Evolutionary conservation across 2,888 invertebrate genomes (phyloP).

Genomic region (Lysandra coridon): DNA sequence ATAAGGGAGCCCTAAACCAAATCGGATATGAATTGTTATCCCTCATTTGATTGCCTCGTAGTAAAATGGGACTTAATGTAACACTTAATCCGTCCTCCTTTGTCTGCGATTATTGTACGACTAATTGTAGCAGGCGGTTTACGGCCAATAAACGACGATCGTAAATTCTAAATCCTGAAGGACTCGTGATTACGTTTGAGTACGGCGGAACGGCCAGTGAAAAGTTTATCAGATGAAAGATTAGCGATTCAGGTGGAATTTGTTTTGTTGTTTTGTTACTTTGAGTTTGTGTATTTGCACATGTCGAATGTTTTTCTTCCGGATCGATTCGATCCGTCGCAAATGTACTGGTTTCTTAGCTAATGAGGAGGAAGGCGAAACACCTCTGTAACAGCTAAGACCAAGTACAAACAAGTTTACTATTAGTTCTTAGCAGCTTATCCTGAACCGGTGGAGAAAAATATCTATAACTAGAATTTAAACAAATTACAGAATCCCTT

Average conservation of each 20-base stretch:
- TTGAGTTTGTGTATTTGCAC: background rate
- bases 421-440: no score
- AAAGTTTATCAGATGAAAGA: slow-evolving; percentile 24
- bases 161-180: slow-evolving; percentile 55
- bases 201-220: slow-evolving; percentile 39
- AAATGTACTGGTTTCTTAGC: no score
- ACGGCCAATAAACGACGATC: slow-evolving; percentile 53
- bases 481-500: no score
- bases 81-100: slow-evolving; percentile 47
- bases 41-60: slow-evolving; percentile 47
- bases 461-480: no score
- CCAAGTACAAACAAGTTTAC: no score
- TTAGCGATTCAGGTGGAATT: background rate
- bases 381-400: no score
- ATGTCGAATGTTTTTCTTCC: no score
- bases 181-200: slow-evolving; percentile 49
- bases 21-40: slow-evolving; percentile 28
- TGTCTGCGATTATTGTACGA: slow-evolving; percentile 53
- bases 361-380: no score
- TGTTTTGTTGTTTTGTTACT: background rate
- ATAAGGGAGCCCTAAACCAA: background rate
- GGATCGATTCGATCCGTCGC: no score
- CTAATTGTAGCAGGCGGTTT: slow-evolving; percentile 56
- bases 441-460: no score
- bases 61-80: slow-evolving; percentile 50